These are phyloP conservation scores for Papilio gigon DNA, from an alignment of 2,888 invertebrate genomes.

Conservation along the genomic window DNA sequence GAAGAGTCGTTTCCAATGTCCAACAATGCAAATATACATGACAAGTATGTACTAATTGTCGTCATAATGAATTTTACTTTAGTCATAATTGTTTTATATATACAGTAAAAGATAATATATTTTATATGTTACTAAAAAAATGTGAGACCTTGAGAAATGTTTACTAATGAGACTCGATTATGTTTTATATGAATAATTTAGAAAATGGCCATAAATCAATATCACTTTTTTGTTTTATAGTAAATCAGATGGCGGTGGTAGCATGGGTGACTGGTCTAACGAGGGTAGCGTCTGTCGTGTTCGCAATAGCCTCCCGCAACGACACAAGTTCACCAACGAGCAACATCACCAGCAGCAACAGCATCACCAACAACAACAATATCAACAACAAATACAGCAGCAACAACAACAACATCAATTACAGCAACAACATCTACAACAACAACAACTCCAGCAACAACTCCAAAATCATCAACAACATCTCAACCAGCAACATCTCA, in stretches of 20 bases:
- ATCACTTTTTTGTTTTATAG: constrained; percentile 50
- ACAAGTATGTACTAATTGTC: constrained; percentile 62
- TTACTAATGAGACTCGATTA: not conserved
- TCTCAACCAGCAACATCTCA: constrained; percentile 44
- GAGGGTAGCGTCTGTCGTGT: constrained; percentile 77
- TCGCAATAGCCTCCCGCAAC: constrained; percentile 70
- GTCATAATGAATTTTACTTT: not conserved
- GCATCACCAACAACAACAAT: constrained; percentile 55
- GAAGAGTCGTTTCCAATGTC: constrained; percentile 69
- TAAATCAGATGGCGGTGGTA: constrained; percentile 76
- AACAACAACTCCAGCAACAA: constrained; percentile 47
- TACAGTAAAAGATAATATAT: not conserved
- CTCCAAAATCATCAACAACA: constrained; percentile 47
- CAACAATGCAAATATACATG: constrained; percentile 72
- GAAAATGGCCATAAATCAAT: no score
- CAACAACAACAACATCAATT: constrained; percentile 48
- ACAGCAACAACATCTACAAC: constrained; percentile 48
- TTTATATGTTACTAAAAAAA: no score
- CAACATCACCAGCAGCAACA: constrained; percentile 66
- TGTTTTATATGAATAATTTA: not conserved
- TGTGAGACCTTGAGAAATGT: no score
- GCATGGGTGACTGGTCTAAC: constrained; percentile 74
- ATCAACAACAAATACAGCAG: constrained; percentile 52
- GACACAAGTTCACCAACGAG: constrained; percentile 77
- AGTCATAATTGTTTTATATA: not conserved